Conservation (phyloP, 2,797 vertebrate species). For the Prunella strophiata region DNA sequence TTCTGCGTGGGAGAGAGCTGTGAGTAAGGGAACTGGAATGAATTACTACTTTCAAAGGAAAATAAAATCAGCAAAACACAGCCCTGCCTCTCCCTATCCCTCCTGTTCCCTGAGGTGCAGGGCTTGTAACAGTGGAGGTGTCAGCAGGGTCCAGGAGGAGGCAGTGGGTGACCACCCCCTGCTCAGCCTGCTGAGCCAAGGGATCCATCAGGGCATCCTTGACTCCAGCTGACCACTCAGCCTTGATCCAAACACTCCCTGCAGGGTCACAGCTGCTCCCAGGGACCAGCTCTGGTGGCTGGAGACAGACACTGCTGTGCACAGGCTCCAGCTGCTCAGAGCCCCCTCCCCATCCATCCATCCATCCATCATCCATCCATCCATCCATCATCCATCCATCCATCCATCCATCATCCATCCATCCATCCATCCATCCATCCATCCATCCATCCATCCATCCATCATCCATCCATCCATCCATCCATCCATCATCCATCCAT, state of each 20-base stretch:
- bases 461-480: no score
- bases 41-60: conserved; percentile 2
- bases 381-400: no score
- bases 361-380: no score
- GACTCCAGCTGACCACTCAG: neutral
- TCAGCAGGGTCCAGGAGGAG: neutral
- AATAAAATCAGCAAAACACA: neutral
- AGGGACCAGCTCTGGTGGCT: neutral
- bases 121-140: neutral
- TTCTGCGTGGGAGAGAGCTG: neutral
- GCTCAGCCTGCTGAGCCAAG: neutral
- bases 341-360: neutral
- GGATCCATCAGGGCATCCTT: neutral
- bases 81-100: neutral
- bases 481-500: neutral
- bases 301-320: neutral
- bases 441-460: no score
- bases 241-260: neutral
- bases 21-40: conserved; percentile 33
- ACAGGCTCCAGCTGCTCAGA: neutral
- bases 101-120: neutral
- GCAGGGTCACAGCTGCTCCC: neutral
- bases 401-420: neutral
- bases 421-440: neutral
- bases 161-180: neutral